phyloP scores from a whole-genome alignment of 92 coral and sea anemone genomes.

The Galaxea fascicularis region DNA sequence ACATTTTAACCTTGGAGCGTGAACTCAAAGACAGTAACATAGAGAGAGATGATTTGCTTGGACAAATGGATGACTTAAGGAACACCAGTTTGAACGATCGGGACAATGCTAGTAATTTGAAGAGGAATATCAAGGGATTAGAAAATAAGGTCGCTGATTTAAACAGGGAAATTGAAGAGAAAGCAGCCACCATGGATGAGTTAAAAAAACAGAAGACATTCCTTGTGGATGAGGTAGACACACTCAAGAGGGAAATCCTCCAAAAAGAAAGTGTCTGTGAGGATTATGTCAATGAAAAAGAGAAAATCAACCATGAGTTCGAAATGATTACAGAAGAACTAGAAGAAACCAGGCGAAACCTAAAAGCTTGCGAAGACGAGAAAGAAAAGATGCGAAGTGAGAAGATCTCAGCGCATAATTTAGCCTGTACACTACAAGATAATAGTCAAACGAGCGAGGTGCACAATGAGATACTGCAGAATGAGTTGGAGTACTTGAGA shows the following conservation, averaged over 20 bases:
- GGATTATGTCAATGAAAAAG: slow-evolving; percentile 59
- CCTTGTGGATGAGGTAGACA: slow-evolving; percentile 68
- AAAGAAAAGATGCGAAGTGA: slow-evolving; percentile 83
- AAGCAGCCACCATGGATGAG: slow-evolving; percentile 51
- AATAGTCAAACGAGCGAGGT: slow-evolving; percentile 62
- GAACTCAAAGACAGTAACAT: slow-evolving; percentile 55
- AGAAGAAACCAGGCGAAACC: slow-evolving; percentile 59
- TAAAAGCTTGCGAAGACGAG: slow-evolving; percentile 78
- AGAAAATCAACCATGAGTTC: slow-evolving; percentile 43
- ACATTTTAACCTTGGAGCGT: slow-evolving; percentile 59
- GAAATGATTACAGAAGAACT: slow-evolving; percentile 50
- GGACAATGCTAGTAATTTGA: slow-evolving; percentile 59
- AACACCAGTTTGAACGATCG: slow-evolving; percentile 62
- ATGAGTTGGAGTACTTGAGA: slow-evolving; percentile 60
- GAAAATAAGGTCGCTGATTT: slow-evolving; percentile 61
- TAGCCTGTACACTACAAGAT: slow-evolving; percentile 73
- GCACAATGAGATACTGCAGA: slow-evolving; percentile 62
- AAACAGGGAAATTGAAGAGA: slow-evolving; percentile 57
- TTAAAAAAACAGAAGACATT: slow-evolving; percentile 44
- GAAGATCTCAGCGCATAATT: slow-evolving; percentile 74
- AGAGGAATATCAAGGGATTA: slow-evolving; percentile 57
- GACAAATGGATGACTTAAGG: slow-evolving; percentile 72
- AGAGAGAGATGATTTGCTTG: slow-evolving; percentile 64
- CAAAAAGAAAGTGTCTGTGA: slow-evolving; percentile 57
- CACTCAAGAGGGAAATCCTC: slow-evolving; percentile 61